Base-by-base conservation (phyloP, 2,888 invertebrate species). In the Drosophila mimica region DNA sequence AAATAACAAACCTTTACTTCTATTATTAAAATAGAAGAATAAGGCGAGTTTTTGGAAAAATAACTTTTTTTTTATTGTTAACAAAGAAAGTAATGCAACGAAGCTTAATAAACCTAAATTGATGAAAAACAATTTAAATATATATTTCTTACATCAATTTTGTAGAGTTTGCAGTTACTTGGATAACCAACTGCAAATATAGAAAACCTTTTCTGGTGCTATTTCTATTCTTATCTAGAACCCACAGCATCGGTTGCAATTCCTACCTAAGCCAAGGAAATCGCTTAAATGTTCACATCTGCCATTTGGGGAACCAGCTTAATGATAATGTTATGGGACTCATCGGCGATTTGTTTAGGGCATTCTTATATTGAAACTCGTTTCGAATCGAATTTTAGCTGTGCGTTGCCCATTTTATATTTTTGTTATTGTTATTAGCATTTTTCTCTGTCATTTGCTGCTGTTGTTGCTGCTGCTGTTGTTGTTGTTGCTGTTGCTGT, bases 391-490 rank as follows among this genome's bases (percentile, higher is more conserved):
- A 76, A 80, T 75, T 75, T 70, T 69, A 70, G 81, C 70, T 70
- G 52, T 64, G 70, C 62, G 78, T 75, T 70, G 70, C 67, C 48
- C 66, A 68, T 82, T 83, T 77, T 73, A 84, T 80, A 71, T 70
- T 81, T 79, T 73, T 86, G 75, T 89, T 87, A 73, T 87, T 86
- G 83, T 81, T 84, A 79, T 87, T 87, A 83, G 74, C 88, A 89
- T 89, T 85, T 84, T 89, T 89, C 75, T 86, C 86, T 69, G 87
- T 86, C 87, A 83, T 81, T 88, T 76, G 76, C 33, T 70, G 79
- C 54, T 74, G 53, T 61, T 49, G 58, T 60, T 60, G 64, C 56
- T 70, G 79, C 61, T 79, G 66, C 33, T 65, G 69, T 54, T 62
- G 64, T 34, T 66, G 68, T 61, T 70, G 77, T 52, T 72, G 51